A percentile compares a stretch with the other conserved stretches of the same genome.
Conservation (phyloP, 2,113 vertebrate species). For the Eulemur rufifrons region DNA sequence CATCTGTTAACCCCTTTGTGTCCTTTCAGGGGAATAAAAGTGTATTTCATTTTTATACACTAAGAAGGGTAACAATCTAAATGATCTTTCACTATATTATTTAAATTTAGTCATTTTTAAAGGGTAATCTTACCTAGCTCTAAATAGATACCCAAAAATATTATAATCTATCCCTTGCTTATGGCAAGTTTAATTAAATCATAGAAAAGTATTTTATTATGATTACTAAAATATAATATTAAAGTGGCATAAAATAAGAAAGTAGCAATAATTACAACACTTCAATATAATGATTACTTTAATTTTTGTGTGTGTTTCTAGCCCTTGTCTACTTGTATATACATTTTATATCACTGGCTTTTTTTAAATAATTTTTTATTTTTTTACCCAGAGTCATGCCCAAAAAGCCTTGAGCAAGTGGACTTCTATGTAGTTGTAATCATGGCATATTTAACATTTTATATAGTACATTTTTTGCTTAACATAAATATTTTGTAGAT, state of each 20-base stretch:
- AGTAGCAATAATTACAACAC: not conserved
- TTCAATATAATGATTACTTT: not conserved
- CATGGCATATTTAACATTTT: not conserved
- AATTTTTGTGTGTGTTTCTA: slow-evolving; percentile 22
- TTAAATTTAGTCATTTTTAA: not conserved
- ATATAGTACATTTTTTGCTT: not conserved
- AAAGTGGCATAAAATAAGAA: not conserved
- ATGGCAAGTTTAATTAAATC: not conserved
- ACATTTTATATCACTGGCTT: not conserved
- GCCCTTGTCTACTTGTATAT: not conserved
- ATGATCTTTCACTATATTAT: not conserved
- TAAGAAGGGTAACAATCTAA: not conserved
- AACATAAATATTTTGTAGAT: not conserved
- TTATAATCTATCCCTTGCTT: not conserved
- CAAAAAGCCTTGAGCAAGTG: too few species aligned
- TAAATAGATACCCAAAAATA: not conserved
- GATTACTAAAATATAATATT: not conserved
- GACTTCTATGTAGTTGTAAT: not conserved
- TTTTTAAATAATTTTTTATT: too few species aligned
- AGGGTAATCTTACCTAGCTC: not conserved
- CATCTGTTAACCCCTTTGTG: not conserved
- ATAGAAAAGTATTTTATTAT: not conserved
- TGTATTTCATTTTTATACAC: not conserved
- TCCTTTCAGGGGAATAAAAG: not conserved
- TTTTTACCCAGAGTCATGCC: too few species aligned